Evolutionary conservation across 2,797 vertebrate species (phyloP).

Genomic region (Sebastes dallii): DNA sequence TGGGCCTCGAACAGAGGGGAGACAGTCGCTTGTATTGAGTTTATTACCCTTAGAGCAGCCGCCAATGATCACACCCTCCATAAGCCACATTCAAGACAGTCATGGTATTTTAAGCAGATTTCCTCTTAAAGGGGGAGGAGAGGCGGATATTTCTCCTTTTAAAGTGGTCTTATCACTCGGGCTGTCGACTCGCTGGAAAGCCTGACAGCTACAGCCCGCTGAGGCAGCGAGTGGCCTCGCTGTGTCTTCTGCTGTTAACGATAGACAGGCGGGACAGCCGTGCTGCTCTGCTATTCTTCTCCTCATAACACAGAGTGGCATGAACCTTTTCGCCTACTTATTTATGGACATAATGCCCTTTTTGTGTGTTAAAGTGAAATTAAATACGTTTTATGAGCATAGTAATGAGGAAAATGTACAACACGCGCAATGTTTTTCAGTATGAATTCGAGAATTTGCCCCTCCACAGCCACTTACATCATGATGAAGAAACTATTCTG

Average conservation of each 20-base stretch:
- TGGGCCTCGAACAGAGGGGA: conserved; percentile 55
- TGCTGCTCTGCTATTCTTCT: conserved; percentile 71
- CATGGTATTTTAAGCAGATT: conserved; percentile 77
- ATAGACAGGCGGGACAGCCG: conserved; percentile 74
- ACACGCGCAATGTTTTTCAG: neutral
- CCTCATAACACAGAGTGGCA: conserved; percentile 69
- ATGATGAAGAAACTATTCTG: neutral
- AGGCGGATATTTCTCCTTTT: conserved; percentile 68
- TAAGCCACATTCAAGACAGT: conserved; percentile 73
- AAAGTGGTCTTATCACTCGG: conserved; percentile 62
- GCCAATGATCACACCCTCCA: conserved; percentile 68
- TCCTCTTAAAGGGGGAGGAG: conserved; percentile 69
- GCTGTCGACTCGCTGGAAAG: conserved; percentile 61
- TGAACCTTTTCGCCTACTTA: conserved; percentile 60
- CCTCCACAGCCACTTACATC: neutral
- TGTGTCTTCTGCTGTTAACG: conserved; percentile 64
- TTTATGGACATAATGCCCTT: conserved; percentile 66
- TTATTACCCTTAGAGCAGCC: conserved; percentile 69
- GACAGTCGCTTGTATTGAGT: conserved; percentile 65
- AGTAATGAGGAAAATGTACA: neutral
- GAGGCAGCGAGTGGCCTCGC: conserved; percentile 54
- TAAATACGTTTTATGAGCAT: conserved; percentile 41
- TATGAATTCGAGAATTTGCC: conserved; percentile 8
- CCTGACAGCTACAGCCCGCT: conserved; percentile 64
- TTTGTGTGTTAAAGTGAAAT: conserved; percentile 58